These are phyloP conservation scores for Germaria angustata DNA, from an alignment of 2,888 invertebrate species.

Conservation along the genomic window DNA sequence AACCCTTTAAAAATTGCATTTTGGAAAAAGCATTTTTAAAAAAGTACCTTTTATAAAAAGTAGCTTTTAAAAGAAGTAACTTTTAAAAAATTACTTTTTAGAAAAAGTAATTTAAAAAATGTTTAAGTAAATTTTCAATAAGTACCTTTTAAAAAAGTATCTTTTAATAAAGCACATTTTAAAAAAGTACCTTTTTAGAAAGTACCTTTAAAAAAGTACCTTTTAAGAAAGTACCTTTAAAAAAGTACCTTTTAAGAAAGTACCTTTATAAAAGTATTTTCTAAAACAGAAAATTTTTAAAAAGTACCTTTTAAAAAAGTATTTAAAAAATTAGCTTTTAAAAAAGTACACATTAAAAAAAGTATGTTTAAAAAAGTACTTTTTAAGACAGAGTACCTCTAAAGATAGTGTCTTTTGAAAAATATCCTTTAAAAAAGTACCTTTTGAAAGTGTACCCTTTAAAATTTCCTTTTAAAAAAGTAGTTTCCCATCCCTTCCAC, in stretches of 20 bases:
- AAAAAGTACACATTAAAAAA: background rate
- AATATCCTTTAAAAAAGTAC: background rate
- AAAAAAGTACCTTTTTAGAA: background rate
- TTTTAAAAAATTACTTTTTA: background rate
- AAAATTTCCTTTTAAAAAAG: too few relatives aligned
- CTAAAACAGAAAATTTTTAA: background rate
- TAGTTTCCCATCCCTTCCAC: background rate
- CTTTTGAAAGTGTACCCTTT: background rate
- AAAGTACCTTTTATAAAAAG: background rate
- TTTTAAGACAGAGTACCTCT: background rate
- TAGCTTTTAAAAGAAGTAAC: background rate
- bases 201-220: too few relatives aligned
- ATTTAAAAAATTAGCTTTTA: too few relatives aligned
- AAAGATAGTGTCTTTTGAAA: background rate
- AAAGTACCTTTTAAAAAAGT: background rate
- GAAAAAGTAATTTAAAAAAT: background rate
- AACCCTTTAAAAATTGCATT: background rate
- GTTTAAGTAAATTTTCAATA: too few relatives aligned
- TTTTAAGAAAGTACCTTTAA: background rate
- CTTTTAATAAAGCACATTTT: background rate
- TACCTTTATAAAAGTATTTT: background rate
- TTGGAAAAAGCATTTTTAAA: background rate
- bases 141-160: background rate
- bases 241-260: background rate
- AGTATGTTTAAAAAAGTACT: background rate